Conservation (phyloP, 2,888 invertebrate species). For the Sclerodermus sp. region DNA sequence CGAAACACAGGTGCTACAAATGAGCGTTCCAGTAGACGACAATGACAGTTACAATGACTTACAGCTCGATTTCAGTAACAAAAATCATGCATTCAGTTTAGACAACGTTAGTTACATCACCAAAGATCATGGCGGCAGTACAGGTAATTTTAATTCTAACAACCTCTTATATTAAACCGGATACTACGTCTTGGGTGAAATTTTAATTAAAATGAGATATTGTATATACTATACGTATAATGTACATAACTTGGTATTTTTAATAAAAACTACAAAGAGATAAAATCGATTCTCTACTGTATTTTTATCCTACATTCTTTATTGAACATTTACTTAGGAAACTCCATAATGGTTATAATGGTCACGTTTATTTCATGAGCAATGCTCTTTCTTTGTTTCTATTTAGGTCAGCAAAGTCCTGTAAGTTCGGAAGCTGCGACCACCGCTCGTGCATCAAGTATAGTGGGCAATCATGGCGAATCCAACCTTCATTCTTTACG, state of each 20-base stretch:
- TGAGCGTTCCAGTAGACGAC: slow-evolving; percentile 87
- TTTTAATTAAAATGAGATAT: no score
- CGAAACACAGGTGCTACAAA: slow-evolving; percentile 91
- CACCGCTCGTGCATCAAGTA: slow-evolving; percentile 76
- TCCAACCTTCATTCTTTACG: slow-evolving; percentile 67
- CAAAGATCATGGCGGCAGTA: slow-evolving; percentile 73
- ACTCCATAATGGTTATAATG: not conserved
- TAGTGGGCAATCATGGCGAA: slow-evolving; percentile 73
- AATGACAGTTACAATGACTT: slow-evolving; percentile 76
- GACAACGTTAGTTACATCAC: slow-evolving; percentile 89
- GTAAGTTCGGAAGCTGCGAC: slow-evolving; percentile 82
- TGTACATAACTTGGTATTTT: no score
- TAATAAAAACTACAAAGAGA: no score
- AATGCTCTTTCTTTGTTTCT: no score
- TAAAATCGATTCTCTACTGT: no score
- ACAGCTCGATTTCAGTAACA: slow-evolving; percentile 83
- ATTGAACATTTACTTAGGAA: not conserved
- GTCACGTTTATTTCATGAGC: no score
- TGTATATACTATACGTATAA: no score
- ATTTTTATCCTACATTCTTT: no score
- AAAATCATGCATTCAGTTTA: slow-evolving; percentile 83
- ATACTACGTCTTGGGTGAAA: no score
- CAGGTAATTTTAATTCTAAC: slow-evolving; percentile 40
- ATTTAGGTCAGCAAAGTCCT: slow-evolving; percentile 74
- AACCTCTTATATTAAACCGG: not conserved